Evolutionary conservation across 2,888 invertebrate genomes (phyloP).

Genomic region (Empis livida): DNA sequence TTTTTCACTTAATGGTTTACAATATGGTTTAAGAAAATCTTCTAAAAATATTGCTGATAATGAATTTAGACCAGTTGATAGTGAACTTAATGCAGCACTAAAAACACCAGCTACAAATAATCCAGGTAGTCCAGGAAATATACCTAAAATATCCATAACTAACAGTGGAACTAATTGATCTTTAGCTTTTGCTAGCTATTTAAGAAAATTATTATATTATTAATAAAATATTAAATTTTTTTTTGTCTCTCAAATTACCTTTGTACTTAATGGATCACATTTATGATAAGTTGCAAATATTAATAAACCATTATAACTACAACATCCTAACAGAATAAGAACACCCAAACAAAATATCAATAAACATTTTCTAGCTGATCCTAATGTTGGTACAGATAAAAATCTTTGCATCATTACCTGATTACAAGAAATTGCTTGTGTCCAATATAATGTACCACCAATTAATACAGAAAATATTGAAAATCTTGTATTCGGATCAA

Average conservation of each 20-base stretch:
- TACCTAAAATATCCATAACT: constrained; percentile 71
- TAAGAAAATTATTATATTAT: not conserved
- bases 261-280: constrained; percentile 66
- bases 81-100: constrained; percentile 74
- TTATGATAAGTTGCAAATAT: constrained; percentile 61
- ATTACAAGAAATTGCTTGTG: constrained; percentile 60
- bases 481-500: constrained; percentile 64
- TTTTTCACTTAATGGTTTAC: constrained; percentile 39
- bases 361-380: constrained; percentile 53
- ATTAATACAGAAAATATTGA: constrained; percentile 61
- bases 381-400: constrained; percentile 55
- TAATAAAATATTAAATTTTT: constrained; percentile 4
- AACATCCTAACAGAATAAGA: constrained; percentile 43
- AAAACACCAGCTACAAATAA: constrained; percentile 83
- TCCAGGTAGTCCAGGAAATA: constrained; percentile 70
- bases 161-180: constrained; percentile 73
- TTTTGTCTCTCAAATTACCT: constrained; percentile 45
- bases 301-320: constrained; percentile 57
- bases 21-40: constrained; percentile 61
- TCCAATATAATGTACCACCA: constrained; percentile 61
- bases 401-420: constrained; percentile 79
- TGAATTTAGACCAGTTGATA: constrained; percentile 69
- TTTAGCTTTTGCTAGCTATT: constrained; percentile 56
- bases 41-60: constrained; percentile 69
- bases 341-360: constrained; percentile 51